phyloP scores from a whole-genome alignment of 2,888 invertebrate genomes.

The Andrena camellia region DNA sequence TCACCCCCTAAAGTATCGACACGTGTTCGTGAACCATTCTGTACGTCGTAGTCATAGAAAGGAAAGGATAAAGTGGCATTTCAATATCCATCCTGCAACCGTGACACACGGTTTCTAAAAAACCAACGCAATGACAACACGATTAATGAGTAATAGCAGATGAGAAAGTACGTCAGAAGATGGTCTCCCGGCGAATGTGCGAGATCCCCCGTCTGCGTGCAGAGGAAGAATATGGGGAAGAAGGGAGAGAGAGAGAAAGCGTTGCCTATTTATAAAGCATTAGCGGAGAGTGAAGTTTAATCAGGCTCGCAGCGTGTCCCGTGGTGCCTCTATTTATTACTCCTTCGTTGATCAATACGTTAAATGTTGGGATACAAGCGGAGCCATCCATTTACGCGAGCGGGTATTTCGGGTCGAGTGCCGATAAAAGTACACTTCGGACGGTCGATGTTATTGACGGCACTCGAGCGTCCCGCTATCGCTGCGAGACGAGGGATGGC shows the following conservation, averaged over 20 bases:
- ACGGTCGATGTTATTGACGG: constrained; percentile 56
- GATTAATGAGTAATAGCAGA: constrained; percentile 20
- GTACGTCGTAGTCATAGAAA: background rate
- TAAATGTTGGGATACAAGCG: constrained; percentile 71
- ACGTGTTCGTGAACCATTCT: too few species aligned
- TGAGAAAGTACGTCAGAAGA: constrained; percentile 48
- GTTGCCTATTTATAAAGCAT: constrained; percentile 76
- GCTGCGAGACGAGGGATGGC: constrained; percentile 13
- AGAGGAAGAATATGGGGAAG: constrained; percentile 34
- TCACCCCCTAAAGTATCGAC: too few species aligned
- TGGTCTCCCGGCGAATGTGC: constrained; percentile 29
- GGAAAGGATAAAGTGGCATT: background rate
- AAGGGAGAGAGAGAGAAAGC: constrained; percentile 51
- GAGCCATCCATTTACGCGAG: constrained; percentile 53
- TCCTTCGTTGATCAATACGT: constrained; percentile 76
- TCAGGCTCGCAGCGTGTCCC: constrained; percentile 69
- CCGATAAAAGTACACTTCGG: constrained; percentile 54
- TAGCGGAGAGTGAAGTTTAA: constrained; percentile 77
- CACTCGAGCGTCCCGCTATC: constrained; percentile 34
- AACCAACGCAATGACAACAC: constrained; percentile 1
- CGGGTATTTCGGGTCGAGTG: constrained; percentile 65
- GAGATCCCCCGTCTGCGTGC: constrained; percentile 34
- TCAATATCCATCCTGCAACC: background rate
- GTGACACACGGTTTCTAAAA: background rate
- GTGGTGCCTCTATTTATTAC: constrained; percentile 73